Evolutionary conservation across 2,888 invertebrate species (phyloP), one percentile per base, ranked within the genome.

Genomic region (Drosophila antonietae): DNA sequence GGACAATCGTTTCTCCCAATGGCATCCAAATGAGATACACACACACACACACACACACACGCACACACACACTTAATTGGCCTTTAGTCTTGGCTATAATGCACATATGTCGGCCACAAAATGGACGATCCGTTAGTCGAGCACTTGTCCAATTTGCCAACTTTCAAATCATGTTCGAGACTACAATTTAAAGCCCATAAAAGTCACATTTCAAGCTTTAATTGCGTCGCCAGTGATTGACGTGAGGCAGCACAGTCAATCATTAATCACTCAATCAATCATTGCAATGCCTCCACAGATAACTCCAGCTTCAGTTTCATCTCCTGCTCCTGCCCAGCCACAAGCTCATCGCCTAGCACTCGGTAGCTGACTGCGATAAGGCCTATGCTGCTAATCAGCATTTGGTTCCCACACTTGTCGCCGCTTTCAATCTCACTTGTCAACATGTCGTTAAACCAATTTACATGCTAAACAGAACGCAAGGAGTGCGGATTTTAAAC

Each of bases 191-290:
- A 88, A 68, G 74, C 37, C 80, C 65, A 70, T 76, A 78, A 80
- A 84, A 76, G 73, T 73, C 77, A 70, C 44, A 72, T 60, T 68
- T 39, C 23, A 47, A 64, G 76, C 78, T 88, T 89, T 80, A 82
- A 88, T 84, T 85, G 58, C 53, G 63, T 57, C 39, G 66, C 37
- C 64, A 57, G 20, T 68, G 71, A 72, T 83, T 74, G 80, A 69
- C 69, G 31, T 56, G 39, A 59, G 31, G 31, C 49, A 15, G 44
- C 58, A 66, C 56, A 68, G 73, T 81, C 71, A 76, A 88, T 90
- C 90, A 91, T 91, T 90, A 91, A 91, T 91, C 91, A 91, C 77
- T 88, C 85, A 89, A 90, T 91, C 91, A 90, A 90, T 91, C 88
- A 90, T 82, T 78, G 51, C 56, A 57, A 44, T 35, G 55, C 60